These are phyloP conservation scores for Hemitrygon akajei DNA, from an alignment of 2,797 vertebrate genomes.

Conservation along the genomic window DNA sequence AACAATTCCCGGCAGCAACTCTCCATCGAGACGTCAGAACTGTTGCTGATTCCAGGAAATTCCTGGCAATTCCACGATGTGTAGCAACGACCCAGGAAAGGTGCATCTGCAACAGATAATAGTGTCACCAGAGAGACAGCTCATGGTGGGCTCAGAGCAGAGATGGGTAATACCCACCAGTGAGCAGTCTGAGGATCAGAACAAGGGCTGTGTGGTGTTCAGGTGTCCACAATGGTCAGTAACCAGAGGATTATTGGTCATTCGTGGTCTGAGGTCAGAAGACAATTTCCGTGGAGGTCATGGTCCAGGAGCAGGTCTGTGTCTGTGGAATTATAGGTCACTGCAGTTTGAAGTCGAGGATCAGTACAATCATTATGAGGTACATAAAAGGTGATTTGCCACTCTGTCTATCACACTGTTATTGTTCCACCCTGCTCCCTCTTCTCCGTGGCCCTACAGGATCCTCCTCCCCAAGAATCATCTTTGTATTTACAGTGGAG, in stretches of 20 bases:
- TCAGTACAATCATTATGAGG: not conserved
- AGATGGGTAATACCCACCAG: too few relatives aligned
- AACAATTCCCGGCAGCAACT: constrained; percentile 71
- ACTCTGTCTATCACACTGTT: too few relatives aligned
- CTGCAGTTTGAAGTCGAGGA: not conserved
- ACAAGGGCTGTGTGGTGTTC: not conserved
- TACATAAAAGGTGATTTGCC: too few relatives aligned
- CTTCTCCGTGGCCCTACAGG: too few relatives aligned
- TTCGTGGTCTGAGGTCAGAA: too few relatives aligned
- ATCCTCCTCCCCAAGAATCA: too few relatives aligned
- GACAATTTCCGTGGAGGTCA: not conserved
- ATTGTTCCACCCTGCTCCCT: too few relatives aligned
- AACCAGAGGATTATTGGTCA: not conserved
- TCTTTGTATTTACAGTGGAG: too few relatives aligned
- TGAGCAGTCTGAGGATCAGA: too few relatives aligned
- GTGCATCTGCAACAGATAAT: constrained; percentile 44
- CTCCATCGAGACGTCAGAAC: constrained; percentile 63
- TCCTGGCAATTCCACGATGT: constrained; percentile 69
- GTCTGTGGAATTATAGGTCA: not conserved
- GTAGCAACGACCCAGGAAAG: constrained; percentile 64
- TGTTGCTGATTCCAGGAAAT: constrained; percentile 52
- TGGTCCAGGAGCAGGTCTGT: not conserved
- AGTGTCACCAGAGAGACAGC: accelerated
- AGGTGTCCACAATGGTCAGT: too few relatives aligned
- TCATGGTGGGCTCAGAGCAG: too few relatives aligned